Percentiles rank a stretch among this genome's conserved stretches.
Evolutionary conservation across 2,797 vertebrate species (phyloP).

Genomic region (Gallinago stenura): DNA sequence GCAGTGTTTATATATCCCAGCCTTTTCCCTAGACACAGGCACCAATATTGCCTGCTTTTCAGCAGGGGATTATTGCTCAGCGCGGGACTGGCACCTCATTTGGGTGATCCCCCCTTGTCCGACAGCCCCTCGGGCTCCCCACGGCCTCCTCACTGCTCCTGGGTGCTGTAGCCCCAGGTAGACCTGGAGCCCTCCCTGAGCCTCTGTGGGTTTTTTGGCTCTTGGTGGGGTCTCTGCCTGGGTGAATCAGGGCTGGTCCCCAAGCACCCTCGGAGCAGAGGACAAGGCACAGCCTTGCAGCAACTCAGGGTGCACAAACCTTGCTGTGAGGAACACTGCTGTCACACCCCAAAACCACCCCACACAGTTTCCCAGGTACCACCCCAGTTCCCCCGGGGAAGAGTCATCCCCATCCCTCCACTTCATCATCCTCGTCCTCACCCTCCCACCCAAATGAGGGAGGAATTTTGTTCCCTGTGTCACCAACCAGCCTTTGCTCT

Average conservation of each 20-base stretch:
- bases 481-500: background rate
- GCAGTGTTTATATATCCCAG: background rate
- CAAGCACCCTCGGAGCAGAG: background rate
- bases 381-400: background rate
- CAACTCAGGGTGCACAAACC: accelerated
- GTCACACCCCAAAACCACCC: background rate
- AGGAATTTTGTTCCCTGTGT: accelerated
- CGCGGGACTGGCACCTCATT: background rate
- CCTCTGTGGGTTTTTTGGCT: background rate
- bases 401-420: accelerated
- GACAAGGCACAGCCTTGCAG: accelerated
- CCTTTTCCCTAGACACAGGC: background rate
- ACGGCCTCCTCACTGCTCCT: accelerated
- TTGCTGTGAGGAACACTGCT: background rate
- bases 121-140: accelerated
- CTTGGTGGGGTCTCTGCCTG: accelerated
- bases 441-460: background rate
- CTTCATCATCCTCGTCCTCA: background rate
- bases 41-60: background rate
- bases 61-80: background rate
- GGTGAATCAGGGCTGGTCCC: background rate
- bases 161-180: background rate
- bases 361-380: background rate
- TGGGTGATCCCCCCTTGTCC: background rate
- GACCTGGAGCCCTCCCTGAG: background rate